Conservation (phyloP, 2,113 vertebrate genomes). For the Prunella himalayana region DNA sequence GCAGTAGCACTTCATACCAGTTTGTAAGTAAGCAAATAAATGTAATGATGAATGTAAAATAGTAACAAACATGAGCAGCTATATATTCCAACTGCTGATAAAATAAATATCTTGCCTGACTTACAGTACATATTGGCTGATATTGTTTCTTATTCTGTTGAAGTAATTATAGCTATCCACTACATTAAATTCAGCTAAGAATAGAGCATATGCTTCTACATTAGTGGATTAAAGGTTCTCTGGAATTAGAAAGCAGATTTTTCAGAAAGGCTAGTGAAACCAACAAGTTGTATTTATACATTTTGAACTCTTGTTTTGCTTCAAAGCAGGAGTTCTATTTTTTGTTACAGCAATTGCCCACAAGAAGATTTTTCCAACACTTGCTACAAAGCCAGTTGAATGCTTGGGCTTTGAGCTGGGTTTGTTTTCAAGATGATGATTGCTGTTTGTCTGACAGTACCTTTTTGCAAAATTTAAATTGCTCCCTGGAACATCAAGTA, state of each 20-base stretch:
- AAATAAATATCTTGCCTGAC: conserved; percentile 27
- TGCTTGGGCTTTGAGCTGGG: not conserved
- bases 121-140: not conserved
- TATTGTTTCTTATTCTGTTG: not conserved
- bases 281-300: not conserved
- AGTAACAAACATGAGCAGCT: not conserved
- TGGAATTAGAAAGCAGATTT: not conserved
- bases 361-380: not conserved
- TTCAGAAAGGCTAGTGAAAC: not conserved
- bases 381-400: not conserved
- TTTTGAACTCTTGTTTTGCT: not conserved
- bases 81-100: not conserved
- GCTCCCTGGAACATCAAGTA: not conserved
- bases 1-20: not conserved
- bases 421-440: not conserved
- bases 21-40: conserved; percentile 8
- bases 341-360: not conserved
- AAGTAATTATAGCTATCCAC: not conserved
- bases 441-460: not conserved
- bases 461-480: not conserved
- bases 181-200: not conserved
- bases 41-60: not conserved
- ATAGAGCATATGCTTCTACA: not conserved
- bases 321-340: not conserved
- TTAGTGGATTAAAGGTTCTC: not conserved